These are phyloP conservation scores for Nibea coibor DNA, from an alignment of 2,113 vertebrate genomes.

Conservation along the genomic window DNA sequence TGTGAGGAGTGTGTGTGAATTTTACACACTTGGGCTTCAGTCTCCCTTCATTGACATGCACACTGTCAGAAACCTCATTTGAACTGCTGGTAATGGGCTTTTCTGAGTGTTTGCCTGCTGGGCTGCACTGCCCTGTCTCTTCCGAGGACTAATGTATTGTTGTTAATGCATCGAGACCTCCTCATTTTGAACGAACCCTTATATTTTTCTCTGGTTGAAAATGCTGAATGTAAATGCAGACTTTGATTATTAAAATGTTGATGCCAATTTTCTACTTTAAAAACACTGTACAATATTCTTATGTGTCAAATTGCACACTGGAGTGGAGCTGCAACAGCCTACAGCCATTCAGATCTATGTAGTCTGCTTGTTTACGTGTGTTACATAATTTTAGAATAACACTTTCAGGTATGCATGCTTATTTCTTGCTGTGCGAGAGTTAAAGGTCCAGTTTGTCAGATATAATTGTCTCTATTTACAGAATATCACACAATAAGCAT, in stretches of 20 bases:
- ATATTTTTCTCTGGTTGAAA: conserved; percentile 21
- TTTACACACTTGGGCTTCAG: conserved; percentile 26
- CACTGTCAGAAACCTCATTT: conserved; percentile 56
- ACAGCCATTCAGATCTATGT: neutral
- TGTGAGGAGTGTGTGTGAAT: conserved; percentile 2
- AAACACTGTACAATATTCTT: neutral
- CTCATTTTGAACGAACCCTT: conserved; percentile 5
- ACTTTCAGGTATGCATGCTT: neutral
- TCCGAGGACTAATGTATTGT: conserved; percentile 26
- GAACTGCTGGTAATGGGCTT: conserved; percentile 44
- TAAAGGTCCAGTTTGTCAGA: too few relatives aligned
- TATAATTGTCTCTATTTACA: too few relatives aligned
- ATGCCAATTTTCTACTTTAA: conserved; percentile 2
- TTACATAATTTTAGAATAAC: neutral
- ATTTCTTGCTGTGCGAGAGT: neutral
- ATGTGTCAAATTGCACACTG: conserved; percentile 10
- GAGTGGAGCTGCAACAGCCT: neutral
- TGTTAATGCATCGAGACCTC: conserved; percentile 26
- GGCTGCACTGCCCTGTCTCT: conserved; percentile 26
- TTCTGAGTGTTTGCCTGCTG: conserved; percentile 59
- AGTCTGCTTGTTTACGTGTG: neutral
- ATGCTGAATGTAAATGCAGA: conserved; percentile 11
- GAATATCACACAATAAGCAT: too few relatives aligned
- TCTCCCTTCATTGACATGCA: conserved; percentile 62
- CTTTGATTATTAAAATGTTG: conserved; percentile 23